A percentile compares a stretch with the other conserved stretches of the same genome.
These are phyloP conservation scores for Crenichthys baileyi DNA, from an alignment of 2,797 vertebrate genomes.

Conservation along the genomic window DNA sequence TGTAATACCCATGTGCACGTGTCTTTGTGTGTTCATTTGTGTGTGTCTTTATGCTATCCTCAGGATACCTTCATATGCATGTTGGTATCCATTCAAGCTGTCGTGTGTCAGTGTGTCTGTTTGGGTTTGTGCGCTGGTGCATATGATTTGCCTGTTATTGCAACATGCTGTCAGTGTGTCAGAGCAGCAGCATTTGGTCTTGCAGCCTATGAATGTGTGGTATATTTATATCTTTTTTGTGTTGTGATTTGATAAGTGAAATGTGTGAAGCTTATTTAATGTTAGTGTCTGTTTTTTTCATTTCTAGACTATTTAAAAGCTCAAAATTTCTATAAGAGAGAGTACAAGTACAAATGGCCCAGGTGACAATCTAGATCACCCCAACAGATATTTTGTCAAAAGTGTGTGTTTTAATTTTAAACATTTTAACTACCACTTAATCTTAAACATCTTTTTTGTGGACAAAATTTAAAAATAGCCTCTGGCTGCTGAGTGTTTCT, in stretches of 20 bases:
- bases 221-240: constrained; percentile 1
- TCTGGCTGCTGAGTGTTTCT: constrained; percentile 1
- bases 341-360: neutral
- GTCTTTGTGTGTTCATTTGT: constrained; percentile 13
- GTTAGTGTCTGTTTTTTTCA: neutral
- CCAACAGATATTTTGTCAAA: neutral
- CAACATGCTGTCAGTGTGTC: constrained; percentile 11
- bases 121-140: constrained; percentile 35
- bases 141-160: constrained; percentile 39
- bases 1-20: constrained; percentile 7
- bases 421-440: neutral
- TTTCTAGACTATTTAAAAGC: neutral
- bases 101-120: constrained; percentile 30
- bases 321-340: neutral
- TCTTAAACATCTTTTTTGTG: neutral
- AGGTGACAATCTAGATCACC: neutral
- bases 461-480: neutral
- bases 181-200: constrained; percentile 1
- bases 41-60: constrained; percentile 25
- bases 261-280: neutral
- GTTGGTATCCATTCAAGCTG: constrained; percentile 15
- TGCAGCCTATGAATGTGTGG: neutral
- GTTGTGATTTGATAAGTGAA: constrained; percentile 12
- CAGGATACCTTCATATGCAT: constrained; percentile 17
- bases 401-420: neutral